Evolutionary conservation across 2,113 vertebrate species (phyloP).

Genomic region (Plecturocebus donacophilus): DNA sequence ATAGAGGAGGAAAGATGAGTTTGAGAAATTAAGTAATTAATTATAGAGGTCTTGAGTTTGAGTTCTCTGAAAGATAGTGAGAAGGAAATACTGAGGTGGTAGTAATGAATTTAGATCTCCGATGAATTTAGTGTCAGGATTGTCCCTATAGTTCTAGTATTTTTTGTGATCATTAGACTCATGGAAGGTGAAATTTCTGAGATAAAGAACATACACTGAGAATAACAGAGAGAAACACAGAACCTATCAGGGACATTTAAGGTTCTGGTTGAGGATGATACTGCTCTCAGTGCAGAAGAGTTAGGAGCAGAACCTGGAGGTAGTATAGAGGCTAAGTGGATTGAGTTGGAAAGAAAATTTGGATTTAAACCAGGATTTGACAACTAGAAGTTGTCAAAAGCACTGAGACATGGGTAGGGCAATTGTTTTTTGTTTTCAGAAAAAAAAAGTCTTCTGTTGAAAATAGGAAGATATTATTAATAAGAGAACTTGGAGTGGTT

Average conservation of each 20-base stretch:
- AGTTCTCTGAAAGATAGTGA: not conserved
- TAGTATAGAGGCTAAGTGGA: not conserved
- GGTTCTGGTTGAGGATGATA: not conserved
- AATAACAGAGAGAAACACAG: not conserved
- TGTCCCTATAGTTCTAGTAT: not conserved
- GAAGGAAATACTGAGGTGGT: not conserved
- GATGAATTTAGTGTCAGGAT: not conserved
- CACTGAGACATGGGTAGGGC: not conserved
- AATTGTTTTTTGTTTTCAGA: not conserved
- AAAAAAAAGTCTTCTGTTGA: not conserved
- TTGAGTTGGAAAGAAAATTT: not conserved
- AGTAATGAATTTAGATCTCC: not conserved
- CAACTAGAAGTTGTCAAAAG: not conserved
- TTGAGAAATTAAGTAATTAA: not conserved
- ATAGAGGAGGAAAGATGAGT: not conserved
- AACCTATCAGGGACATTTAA: not conserved
- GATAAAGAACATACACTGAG: not conserved
- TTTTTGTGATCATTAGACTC: not conserved
- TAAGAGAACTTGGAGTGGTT: not conserved
- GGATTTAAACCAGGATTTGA: not conserved
- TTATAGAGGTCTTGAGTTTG: not conserved
- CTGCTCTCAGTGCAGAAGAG: not conserved
- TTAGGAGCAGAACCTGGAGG: not conserved
- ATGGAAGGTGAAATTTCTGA: slow-evolving; percentile 16
- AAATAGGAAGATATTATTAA: not conserved